These are phyloP conservation scores for Apodemia duryi DNA, from an alignment of 2,888 invertebrate genomes.

Conservation along the genomic window DNA sequence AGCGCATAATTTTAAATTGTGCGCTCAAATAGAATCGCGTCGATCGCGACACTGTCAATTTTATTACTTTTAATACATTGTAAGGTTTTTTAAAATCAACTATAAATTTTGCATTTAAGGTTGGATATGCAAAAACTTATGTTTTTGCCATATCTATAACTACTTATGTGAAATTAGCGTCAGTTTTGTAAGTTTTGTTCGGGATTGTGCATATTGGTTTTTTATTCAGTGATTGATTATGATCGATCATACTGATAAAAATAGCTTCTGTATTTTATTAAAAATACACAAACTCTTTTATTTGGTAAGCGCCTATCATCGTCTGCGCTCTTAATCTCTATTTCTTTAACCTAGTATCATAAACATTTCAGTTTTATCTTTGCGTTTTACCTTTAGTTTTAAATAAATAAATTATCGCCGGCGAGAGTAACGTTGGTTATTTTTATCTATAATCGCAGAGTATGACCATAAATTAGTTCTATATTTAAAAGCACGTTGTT, in stretches of 20 bases:
- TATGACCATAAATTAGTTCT: conserved; percentile 78
- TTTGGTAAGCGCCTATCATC: conserved; percentile 30
- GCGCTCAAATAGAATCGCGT: too few relatives aligned
- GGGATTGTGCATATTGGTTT: too few relatives aligned
- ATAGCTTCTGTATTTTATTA: conserved; percentile 18
- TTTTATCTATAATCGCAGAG: conserved; percentile 75
- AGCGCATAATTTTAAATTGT: too few relatives aligned
- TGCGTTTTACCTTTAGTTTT: conserved; percentile 37
- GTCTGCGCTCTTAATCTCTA: conserved; percentile 36
- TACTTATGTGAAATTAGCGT: too few relatives aligned
- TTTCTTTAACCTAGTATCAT: conserved; percentile 39
- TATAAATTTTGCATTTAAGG: too few relatives aligned
- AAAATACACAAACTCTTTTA: conserved; percentile 29
- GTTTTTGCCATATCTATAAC: too few relatives aligned
- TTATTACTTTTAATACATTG: too few relatives aligned
- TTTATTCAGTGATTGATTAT: background rate
- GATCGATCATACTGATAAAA: background rate
- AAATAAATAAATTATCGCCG: conserved; percentile 60
- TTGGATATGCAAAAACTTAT: too few relatives aligned
- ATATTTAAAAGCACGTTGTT: conserved; percentile 73
- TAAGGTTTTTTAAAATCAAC: too few relatives aligned
- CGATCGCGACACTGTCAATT: too few relatives aligned
- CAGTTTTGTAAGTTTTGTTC: too few relatives aligned
- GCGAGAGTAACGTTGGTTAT: conserved; percentile 62
- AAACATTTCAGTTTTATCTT: conserved; percentile 39